Conservation (phyloP, 2,113 vertebrate species). For the Hemiscyllium ocellatum region DNA sequence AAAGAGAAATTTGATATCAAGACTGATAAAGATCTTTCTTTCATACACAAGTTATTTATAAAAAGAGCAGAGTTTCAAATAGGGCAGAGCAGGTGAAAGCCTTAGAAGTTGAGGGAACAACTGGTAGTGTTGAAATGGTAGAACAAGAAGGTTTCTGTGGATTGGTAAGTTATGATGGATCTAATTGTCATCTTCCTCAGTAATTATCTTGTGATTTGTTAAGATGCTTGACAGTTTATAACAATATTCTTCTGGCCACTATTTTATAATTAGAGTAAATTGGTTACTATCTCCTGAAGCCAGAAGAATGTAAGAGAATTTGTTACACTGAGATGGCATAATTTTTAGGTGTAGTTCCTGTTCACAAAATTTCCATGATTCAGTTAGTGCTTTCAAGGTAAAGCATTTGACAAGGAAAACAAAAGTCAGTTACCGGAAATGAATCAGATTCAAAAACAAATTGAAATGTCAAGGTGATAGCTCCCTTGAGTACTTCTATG, state of each 20-base stretch:
- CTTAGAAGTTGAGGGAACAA: not conserved
- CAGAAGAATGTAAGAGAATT: not conserved
- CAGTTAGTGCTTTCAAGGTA: not conserved
- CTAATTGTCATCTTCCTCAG: no score
- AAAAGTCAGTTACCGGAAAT: conserved; percentile 6
- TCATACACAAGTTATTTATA: not conserved
- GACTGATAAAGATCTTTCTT: not conserved
- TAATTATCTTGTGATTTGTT: not conserved
- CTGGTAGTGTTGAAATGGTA: not conserved
- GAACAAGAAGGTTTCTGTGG: not conserved
- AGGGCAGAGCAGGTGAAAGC: not conserved
- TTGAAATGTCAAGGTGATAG: conserved; percentile 32
- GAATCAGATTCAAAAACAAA: conserved; percentile 23
- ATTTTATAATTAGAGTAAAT: not conserved
- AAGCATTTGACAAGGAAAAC: not conserved
- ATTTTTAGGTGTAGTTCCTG: not conserved
- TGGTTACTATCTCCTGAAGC: not conserved
- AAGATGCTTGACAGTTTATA: not conserved
- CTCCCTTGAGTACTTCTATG: conserved; percentile 14
- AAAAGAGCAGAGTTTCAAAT: not conserved
- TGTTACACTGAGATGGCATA: not conserved
- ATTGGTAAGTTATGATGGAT: not conserved
- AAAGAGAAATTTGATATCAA: not conserved
- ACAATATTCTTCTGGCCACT: not conserved
- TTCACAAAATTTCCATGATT: not conserved